Evolutionary conservation across 2,113 vertebrate genomes (phyloP), one percentile per base, ranked within the genome.

Genomic region (Camelus bactrianus): DNA sequence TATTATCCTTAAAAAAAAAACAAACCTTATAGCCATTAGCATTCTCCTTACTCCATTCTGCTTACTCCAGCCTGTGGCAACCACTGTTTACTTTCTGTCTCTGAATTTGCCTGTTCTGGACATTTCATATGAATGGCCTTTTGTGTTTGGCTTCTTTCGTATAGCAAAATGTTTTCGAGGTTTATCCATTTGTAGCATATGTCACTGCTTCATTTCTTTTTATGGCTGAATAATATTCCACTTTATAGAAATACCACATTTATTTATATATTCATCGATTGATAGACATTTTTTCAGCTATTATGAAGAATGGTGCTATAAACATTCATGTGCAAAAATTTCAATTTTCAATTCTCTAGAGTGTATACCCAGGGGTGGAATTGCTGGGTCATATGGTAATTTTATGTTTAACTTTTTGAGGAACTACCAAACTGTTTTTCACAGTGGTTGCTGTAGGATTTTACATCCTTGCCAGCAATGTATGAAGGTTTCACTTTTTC

Each of bases 121-220:
- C 58, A 75, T 52, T 75, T 83, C 79, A n/a, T 84, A 52, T 84
- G 84, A 79, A 64, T 62, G 15, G 42, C 20, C 30, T 56, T 86
- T 92, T 95, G 82, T 73, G 46, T 92, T 84, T 91, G 93, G 19
- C 48, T 85, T 87, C 22, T 65, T 94, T 92, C 24, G 38, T 65
- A 48, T 56, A 81, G 73, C 30, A 80, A 72, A 72, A 35, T 95
- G 86, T 79, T 83, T 89, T 67, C 62, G 70, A 79, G 26, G 26
- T 79, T 91, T 50, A 62, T 35, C 50, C 67, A 64, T 1, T 58
- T 60, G 16, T 69, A 58, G 14, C 7, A 38, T 60, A 8, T 80
- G 16, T 70, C 19, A 62, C 19, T 52, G 28, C 32, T 77, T 91
- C 60, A 67, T 91, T 95, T 67, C 11, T 81, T 86, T 70, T 64